Conservation (phyloP, 2,797 vertebrate species). For the Heteromormyrus szaboi region DNA sequence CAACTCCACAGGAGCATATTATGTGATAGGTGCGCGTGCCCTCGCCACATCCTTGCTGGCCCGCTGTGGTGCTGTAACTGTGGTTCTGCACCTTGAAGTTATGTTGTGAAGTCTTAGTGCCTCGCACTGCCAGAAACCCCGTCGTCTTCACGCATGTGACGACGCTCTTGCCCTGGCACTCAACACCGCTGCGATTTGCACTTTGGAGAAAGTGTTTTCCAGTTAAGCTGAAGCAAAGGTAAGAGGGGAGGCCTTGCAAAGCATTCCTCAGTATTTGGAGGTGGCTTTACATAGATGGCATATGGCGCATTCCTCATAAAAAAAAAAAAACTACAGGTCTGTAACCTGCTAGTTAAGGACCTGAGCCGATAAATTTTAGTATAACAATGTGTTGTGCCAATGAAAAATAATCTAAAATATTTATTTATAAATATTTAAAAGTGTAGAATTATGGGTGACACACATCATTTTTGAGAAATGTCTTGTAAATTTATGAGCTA, state of each 20-base stretch:
- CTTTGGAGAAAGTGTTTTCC: neutral
- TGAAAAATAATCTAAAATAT: neutral
- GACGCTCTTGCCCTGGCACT: neutral
- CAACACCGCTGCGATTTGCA: neutral
- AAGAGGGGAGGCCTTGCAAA: neutral
- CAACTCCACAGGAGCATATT: neutral
- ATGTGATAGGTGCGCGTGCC: neutral
- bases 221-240: conserved; percentile 1
- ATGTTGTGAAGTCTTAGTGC: neutral
- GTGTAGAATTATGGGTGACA: neutral
- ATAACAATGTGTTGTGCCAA: neutral
- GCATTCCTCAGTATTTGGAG: neutral
- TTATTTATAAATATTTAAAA: neutral
- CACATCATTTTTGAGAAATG: neutral
- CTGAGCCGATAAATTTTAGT: neutral
- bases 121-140: neutral
- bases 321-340: neutral
- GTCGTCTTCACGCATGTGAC: neutral
- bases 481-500: neutral
- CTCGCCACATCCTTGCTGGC: neutral
- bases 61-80: neutral
- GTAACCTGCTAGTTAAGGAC: neutral
- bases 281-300: neutral
- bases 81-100: neutral
- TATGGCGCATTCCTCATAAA: neutral